phyloP scores from a whole-genome alignment of 2,888 invertebrate species.

The Dryadula phaetusa region DNA sequence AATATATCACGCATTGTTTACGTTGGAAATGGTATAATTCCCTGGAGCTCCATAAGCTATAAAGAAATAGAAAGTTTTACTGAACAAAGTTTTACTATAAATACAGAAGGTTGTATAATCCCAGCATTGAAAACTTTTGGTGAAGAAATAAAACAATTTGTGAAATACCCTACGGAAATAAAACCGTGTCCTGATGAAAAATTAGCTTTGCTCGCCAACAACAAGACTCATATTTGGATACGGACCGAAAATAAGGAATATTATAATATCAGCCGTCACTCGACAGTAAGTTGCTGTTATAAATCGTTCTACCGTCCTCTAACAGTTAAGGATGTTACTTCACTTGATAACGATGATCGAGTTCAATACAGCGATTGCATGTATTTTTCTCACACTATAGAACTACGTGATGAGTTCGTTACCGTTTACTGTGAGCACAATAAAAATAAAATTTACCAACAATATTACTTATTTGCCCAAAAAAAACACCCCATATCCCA shows the following conservation, averaged over 20 bases:
- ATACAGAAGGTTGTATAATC: constrained; percentile 86
- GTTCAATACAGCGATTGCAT: constrained; percentile 71
- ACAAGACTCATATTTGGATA: constrained; percentile 82
- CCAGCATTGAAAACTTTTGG: constrained; percentile 85
- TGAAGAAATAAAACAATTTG: constrained; percentile 71
- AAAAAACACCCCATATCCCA: constrained; percentile 53
- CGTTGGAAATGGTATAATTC: constrained; percentile 34
- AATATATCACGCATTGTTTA: constrained; percentile 44
- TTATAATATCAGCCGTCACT: constrained; percentile 72
- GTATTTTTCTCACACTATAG: constrained; percentile 64
- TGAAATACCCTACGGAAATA: constrained; percentile 69
- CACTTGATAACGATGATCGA: constrained; percentile 63
- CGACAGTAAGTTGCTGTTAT: constrained; percentile 83
- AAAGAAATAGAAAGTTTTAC: constrained; percentile 23
- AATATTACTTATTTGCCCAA: constrained; percentile 86
- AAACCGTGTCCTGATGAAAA: constrained; percentile 70
- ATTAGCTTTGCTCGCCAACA: constrained; percentile 80
- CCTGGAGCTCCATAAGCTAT: constrained; percentile 24
- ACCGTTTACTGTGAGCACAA: constrained; percentile 83
- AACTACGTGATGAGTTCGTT: constrained; percentile 85
- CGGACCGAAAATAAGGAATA: constrained; percentile 64
- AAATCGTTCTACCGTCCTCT: constrained; percentile 76
- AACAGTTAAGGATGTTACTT: constrained; percentile 62
- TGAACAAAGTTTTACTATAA: constrained; percentile 67
- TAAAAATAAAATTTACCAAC: constrained; percentile 79